Conservation (phyloP, 2,113 vertebrate genomes). For the Lathamus discolor region DNA sequence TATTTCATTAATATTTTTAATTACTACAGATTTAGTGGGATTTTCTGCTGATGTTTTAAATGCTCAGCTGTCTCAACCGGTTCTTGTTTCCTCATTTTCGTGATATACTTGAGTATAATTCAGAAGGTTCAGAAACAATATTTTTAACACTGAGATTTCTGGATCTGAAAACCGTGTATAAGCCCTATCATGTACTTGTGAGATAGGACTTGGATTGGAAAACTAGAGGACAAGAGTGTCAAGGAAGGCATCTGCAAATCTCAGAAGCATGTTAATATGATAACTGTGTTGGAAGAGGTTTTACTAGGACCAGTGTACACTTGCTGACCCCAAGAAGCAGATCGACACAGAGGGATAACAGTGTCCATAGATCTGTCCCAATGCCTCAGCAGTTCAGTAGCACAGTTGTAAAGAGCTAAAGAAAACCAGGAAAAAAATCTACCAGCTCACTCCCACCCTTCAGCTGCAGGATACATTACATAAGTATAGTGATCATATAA, state of each 20-base stretch:
- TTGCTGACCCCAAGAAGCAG: not conserved
- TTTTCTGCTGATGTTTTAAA: not conserved
- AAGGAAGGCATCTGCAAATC: not conserved
- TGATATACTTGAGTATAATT: not conserved
- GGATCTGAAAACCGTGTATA: not conserved
- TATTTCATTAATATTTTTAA: not conserved
- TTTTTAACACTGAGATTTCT: not conserved
- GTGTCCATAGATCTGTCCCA: not conserved
- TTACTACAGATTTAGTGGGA: not conserved
- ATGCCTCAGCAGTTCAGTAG: not conserved
- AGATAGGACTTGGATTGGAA: not conserved
- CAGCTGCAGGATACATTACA: not conserved
- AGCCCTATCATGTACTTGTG: accelerated
- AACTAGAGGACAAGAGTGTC: not conserved
- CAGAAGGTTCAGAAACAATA: not conserved
- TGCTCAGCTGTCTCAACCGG: not conserved
- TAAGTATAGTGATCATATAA: not conserved
- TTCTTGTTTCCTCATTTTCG: not conserved
- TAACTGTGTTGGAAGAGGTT: not conserved
- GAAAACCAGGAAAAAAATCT: not conserved
- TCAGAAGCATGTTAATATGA: not conserved
- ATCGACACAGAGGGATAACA: accelerated
- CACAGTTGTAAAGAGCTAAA: not conserved
- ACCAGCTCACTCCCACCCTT: not conserved
- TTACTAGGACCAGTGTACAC: not conserved